These are phyloP conservation scores for Onychorhynchus coronatus DNA, from an alignment of 2,113 vertebrate species.

Conservation along the genomic window DNA sequence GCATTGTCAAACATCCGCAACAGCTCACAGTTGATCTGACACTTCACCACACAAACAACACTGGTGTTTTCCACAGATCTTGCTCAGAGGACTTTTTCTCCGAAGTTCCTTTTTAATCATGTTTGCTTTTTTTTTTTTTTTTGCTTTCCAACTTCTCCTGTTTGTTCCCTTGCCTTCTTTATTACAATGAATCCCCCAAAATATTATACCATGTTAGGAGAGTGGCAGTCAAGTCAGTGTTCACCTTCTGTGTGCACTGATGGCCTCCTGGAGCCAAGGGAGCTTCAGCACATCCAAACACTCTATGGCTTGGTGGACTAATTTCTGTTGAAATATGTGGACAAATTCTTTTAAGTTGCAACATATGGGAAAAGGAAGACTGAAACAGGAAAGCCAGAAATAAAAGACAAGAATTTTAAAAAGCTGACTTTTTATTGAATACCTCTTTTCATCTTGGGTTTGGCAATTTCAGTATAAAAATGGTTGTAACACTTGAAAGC, in stretches of 20 bases:
- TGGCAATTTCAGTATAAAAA: neutral
- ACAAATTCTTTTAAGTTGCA: neutral
- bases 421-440: neutral
- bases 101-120: constrained; percentile 37
- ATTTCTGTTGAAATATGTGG: neutral
- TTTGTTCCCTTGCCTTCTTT: neutral
- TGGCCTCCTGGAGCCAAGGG: neutral
- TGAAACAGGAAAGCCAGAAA: neutral
- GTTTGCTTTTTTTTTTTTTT: neutral
- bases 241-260: neutral
- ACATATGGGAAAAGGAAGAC: neutral
- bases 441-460: neutral
- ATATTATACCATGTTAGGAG: neutral
- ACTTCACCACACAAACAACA: neutral
- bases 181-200: neutral
- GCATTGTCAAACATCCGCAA: neutral
- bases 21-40: constrained; percentile 6
- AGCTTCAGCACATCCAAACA: neutral
- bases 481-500: neutral
- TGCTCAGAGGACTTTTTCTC: constrained; percentile 7
- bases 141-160: neutral
- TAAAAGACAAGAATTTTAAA: neutral
- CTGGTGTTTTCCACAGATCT: constrained; percentile 56
- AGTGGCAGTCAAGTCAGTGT: neutral
- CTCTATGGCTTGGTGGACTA: neutral